Evolutionary conservation across 2,888 invertebrate species (phyloP).

Genomic region (Tridacna crocea): DNA sequence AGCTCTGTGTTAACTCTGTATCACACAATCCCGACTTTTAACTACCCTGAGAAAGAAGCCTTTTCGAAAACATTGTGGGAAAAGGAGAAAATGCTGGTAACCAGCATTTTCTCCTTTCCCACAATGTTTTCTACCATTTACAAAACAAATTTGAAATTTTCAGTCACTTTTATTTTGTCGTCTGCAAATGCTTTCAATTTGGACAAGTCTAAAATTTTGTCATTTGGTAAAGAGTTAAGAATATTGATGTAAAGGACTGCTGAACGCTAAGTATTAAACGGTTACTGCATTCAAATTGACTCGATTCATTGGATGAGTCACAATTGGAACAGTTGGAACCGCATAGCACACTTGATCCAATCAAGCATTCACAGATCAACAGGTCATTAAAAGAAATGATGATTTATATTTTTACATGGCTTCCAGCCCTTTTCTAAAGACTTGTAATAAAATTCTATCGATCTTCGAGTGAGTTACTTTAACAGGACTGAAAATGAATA

Average conservation of each 20-base stretch:
- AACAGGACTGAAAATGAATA: slow-evolving; percentile 19
- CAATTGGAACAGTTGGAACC: slow-evolving; percentile 25
- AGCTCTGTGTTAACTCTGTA: too few species aligned
- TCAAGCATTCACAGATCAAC: slow-evolving; percentile 34
- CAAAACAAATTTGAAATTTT: too few species aligned
- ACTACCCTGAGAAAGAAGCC: too few species aligned
- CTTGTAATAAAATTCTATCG: slow-evolving; percentile 25
- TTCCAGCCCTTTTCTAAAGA: slow-evolving; percentile 26
- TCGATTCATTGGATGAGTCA: slow-evolving; percentile 26
- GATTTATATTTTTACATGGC: slow-evolving; percentile 34
- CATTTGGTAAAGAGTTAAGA: too few species aligned
- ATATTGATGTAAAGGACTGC: too few species aligned
- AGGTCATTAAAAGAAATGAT: slow-evolving; percentile 34
- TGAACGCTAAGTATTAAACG: slow-evolving; percentile 3
- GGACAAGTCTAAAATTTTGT: too few species aligned
- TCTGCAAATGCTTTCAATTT: too few species aligned
- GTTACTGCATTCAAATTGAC: slow-evolving; percentile 22
- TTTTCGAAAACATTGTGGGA: slow-evolving; percentile 2
- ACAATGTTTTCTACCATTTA: not conserved
- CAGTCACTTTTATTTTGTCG: too few species aligned
- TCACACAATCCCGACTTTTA: too few species aligned
- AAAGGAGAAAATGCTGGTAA: not conserved
- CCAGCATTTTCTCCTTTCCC: not conserved
- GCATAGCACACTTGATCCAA: slow-evolving; percentile 26
- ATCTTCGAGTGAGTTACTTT: slow-evolving; percentile 20